Evolutionary conservation across 2,113 vertebrate species (phyloP).

Genomic region (Leptocoma aspasia): DNA sequence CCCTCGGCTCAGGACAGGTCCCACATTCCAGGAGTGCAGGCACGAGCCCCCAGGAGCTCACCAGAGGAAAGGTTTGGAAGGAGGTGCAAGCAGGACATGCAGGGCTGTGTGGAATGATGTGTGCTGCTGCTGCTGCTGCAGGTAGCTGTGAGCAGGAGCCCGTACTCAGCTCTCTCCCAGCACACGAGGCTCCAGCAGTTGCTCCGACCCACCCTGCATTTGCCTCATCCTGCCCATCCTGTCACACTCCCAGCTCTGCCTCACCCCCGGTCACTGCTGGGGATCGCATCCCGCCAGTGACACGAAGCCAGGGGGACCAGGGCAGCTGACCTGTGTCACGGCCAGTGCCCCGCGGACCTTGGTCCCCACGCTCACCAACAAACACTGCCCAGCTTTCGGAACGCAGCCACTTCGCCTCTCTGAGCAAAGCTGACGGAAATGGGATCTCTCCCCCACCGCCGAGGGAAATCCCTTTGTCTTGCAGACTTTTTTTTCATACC

Average conservation of each 20-base stretch:
- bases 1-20: background rate
- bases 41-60: background rate
- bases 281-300: background rate
- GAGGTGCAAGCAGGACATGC: background rate
- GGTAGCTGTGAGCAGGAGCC: no score
- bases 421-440: background rate
- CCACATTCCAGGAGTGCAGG: rapidly evolving
- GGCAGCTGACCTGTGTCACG: background rate
- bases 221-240: background rate
- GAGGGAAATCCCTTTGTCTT: background rate
- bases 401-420: background rate
- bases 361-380: background rate
- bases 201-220: rapidly evolving
- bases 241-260: background rate
- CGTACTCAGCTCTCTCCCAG: background rate
- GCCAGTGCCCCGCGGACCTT: rapidly evolving
- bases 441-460: background rate
- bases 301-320: rapidly evolving
- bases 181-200: rapidly evolving
- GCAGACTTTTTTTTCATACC: background rate
- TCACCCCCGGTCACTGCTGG: background rate
- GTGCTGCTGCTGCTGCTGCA: background rate
- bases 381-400: background rate
- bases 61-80: background rate
- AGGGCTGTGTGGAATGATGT: background rate